A percentile compares a stretch with the other conserved stretches of the same genome.
Evolutionary conservation across 2,797 vertebrate species (phyloP).

Genomic region (Pipistrellus pipistrellus): DNA sequence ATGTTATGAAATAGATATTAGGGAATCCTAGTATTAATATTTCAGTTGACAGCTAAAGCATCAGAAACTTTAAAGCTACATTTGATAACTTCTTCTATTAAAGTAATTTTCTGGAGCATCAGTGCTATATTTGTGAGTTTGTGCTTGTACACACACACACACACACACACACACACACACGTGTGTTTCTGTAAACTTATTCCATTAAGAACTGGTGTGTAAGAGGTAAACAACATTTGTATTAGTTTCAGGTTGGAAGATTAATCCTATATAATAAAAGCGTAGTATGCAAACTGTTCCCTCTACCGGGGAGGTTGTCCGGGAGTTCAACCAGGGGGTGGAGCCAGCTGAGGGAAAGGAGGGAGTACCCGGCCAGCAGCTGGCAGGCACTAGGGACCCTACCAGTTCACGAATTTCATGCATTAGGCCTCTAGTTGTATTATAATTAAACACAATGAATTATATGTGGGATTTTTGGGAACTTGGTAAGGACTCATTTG

Average conservation of each 20-base stretch:
- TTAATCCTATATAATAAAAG: background rate
- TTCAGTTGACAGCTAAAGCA: background rate
- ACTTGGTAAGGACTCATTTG: background rate
- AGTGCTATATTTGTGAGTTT: background rate
- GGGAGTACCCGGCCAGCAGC: too few species aligned
- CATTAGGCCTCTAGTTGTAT: background rate
- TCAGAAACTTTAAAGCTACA: background rate
- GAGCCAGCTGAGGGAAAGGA: too few species aligned
- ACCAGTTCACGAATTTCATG: too few species aligned
- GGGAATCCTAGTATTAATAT: background rate
- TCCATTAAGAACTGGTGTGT: background rate
- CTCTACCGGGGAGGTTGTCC: too few species aligned
- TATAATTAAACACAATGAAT: background rate
- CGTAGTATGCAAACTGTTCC: too few species aligned
- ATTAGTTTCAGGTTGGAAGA: slow-evolving; percentile 11
- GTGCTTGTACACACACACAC: background rate
- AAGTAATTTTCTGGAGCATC: background rate
- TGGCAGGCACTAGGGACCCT: too few species aligned
- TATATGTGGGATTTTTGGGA: background rate
- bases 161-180: rapidly evolving
- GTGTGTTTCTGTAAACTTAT: background rate
- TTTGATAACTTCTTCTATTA: background rate
- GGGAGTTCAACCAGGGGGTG: too few species aligned
- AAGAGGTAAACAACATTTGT: background rate
- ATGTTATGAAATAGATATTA: slow-evolving; percentile 1